Conservation (phyloP, 2,888 invertebrate species). For the Tetramorium bicarinatum region DNA sequence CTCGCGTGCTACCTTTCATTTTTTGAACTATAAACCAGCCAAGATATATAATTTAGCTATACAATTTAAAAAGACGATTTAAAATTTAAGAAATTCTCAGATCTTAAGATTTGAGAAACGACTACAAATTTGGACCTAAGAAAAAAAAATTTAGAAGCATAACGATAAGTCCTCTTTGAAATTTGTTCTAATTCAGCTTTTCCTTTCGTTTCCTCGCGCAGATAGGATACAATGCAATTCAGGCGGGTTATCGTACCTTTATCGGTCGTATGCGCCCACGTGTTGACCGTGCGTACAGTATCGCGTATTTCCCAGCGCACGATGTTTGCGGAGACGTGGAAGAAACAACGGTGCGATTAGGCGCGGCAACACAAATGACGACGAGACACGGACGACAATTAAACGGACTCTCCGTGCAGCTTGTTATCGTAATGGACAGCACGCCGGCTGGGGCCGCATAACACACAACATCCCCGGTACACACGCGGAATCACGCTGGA, state of each 20-base stretch:
- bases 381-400: conserved; percentile 67
- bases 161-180: neutral
- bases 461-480: conserved; percentile 24
- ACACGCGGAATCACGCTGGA: neutral
- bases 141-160: no score
- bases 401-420: conserved; percentile 57
- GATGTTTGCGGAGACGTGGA: conserved; percentile 48
- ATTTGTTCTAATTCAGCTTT: neutral
- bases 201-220: neutral
- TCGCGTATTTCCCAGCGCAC: conserved; percentile 32
- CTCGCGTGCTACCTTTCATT: no score
- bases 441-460: conserved; percentile 54
- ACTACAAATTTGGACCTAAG: no score
- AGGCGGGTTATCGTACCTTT: conserved; percentile 12
- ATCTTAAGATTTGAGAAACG: no score
- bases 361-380: conserved; percentile 58
- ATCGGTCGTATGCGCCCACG: conserved; percentile 18
- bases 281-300: neutral
- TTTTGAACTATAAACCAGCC: no score
- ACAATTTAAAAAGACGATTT: no score
- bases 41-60: no score
- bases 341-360: conserved; percentile 26
- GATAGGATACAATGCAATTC: neutral
- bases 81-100: no score
- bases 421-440: conserved; percentile 70